Base-by-base conservation (phyloP, 2,797 vertebrate species). In the Rhynchotus rufescens region DNA sequence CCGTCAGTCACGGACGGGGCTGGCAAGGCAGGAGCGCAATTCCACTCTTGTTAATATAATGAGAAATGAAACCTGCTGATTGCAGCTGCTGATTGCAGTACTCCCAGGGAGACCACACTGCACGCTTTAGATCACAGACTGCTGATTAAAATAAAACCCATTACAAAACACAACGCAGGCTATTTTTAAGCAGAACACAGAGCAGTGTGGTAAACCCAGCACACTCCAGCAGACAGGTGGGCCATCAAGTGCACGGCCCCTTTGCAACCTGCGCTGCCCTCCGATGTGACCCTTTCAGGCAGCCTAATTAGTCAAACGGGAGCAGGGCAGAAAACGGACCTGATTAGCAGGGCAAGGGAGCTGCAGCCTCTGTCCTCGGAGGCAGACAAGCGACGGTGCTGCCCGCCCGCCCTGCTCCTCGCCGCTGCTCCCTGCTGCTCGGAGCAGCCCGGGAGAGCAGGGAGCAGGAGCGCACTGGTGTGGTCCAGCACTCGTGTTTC, bases 111-210 rank as follows among this genome's bases (percentile, higher is more conserved):
- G 94, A 82, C 69, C 28, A 75, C 81, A 69, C 38, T 6, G 66
- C 49, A 69, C 5, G 23, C 65, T 67, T 65, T 54, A 61, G 66
- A 90, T 90, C 47, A 2, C 88, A 32, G 45, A 83, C 74, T 26
- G n/a, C 87, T 90, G 73, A 90, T 93, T 82, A 86, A 86, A 92
- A 91, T 67, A 56, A 78, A 95, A 59, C 78, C 87, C 90, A 74
- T 89, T 94, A 91, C 40, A 1, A 36, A 67, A 89, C 42, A 88
- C 57, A 61, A 26, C 65, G 66, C 14, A 4, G 54, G 54, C 60
- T 72, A 64, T 88, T 94, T 90, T 80, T 45, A 72, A 93, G 59
- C 0, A 30, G 86, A 76, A 66, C 49, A 32, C 0, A 45, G 85
- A 81, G 34, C 69, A 28, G 69, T 88, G 38, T 26, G 82, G n/a